These are phyloP conservation scores for Gobius niger DNA, from an alignment of 2,113 vertebrate species.

Conservation along the genomic window DNA sequence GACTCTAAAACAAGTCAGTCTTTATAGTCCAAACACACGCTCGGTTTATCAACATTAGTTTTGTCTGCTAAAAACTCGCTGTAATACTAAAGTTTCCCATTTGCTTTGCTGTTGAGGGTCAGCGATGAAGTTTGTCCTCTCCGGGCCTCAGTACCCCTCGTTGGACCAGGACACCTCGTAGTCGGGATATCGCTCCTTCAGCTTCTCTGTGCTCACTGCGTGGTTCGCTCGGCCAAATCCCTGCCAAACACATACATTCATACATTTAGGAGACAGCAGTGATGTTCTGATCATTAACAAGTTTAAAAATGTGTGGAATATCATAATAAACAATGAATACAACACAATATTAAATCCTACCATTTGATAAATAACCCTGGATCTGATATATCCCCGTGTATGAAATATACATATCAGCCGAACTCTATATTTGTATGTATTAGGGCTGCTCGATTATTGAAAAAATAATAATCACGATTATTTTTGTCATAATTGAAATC, in stretches of 20 bases:
- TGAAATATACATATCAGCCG: too few species aligned
- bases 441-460: too few species aligned
- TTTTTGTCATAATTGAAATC: too few species aligned
- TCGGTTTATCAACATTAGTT: background rate
- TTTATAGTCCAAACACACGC: background rate
- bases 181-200: conserved; percentile 84
- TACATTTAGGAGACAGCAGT: too few species aligned
- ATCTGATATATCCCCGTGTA: too few species aligned
- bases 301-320: too few species aligned
- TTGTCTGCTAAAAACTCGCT: background rate
- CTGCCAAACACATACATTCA: conserved; percentile 63
- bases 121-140: background rate
- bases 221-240: conserved; percentile 93
- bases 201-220: conserved; percentile 82
- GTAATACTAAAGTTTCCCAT: background rate
- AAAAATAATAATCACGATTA: too few species aligned
- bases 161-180: conserved; percentile 92
- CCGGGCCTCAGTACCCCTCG: conserved; percentile 85
- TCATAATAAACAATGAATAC: too few species aligned
- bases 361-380: too few species aligned
- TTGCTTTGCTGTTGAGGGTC: conserved; percentile 1
- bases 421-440: too few species aligned
- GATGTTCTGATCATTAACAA: too few species aligned
- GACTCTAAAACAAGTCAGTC: conserved; percentile 42
- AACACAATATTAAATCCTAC: too few species aligned